A percentile compares a stretch with the other conserved stretches of the same genome.
These are phyloP conservation scores for Elymnias hypermnestra DNA, from an alignment of 1,140 invertebrate species.

Conservation along the genomic window DNA sequence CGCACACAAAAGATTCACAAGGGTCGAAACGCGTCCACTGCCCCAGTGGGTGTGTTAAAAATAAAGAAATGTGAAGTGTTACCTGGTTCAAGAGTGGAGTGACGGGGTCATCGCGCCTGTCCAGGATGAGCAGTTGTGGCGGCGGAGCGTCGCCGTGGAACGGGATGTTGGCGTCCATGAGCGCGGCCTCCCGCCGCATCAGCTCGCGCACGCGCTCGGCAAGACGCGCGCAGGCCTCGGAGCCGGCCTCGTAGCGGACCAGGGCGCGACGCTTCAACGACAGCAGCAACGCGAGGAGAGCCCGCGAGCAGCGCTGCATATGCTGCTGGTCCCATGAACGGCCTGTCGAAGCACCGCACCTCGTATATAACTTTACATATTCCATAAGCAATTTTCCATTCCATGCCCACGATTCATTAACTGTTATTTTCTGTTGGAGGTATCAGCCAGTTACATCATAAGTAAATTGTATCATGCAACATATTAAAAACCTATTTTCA, in stretches of 20 bases:
- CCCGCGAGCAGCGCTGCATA: constrained; percentile 88
- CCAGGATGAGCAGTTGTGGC: constrained; percentile 91
- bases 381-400: too few relatives aligned
- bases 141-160: constrained; percentile 85
- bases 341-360: constrained; percentile 75
- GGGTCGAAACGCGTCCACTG: too few relatives aligned
- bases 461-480: too few relatives aligned
- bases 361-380: too few relatives aligned
- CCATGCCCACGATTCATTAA: too few relatives aligned
- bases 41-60: too few relatives aligned
- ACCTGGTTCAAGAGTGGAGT: constrained; percentile 97
- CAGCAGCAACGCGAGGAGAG: constrained; percentile 90
- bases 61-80: too few relatives aligned
- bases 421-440: too few relatives aligned
- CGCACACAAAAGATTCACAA: too few relatives aligned
- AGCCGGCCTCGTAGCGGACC: constrained; percentile 94
- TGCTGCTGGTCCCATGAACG: constrained; percentile 85
- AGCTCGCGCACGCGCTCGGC: constrained; percentile 91
- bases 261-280: constrained; percentile 93
- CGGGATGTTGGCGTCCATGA: constrained; percentile 82
- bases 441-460: too few relatives aligned
- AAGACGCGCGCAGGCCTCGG: constrained; percentile 89
- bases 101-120: constrained; percentile 94
- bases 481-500: too few relatives aligned
- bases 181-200: constrained; percentile 89